Percentiles rank a stretch among this genome's conserved stretches.
Evolutionary conservation across 2,113 vertebrate species (phyloP).

Genomic region (Elgaria multicarinata): DNA sequence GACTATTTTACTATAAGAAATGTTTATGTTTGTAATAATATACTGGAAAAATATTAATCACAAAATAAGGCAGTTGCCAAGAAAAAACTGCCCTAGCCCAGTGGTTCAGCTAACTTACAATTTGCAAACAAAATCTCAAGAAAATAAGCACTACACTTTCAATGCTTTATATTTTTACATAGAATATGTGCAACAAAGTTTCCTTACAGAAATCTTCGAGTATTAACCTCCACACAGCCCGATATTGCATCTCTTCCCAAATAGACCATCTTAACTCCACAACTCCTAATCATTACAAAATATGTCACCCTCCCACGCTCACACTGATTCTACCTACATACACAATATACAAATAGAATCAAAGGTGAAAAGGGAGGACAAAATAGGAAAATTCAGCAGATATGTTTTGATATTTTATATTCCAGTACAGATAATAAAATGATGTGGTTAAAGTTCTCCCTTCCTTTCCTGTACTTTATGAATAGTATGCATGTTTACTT

Average conservation of each 20-base stretch:
- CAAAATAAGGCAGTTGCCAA: too few species aligned
- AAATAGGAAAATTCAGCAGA: background rate
- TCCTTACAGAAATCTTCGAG: background rate
- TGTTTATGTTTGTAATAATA: too few species aligned
- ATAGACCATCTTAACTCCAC: background rate
- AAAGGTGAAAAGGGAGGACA: background rate
- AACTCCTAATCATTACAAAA: background rate
- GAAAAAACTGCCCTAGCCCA: too few species aligned
- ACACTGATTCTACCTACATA: too few species aligned
- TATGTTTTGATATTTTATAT: background rate
- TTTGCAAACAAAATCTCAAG: background rate
- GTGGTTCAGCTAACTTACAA: too few species aligned
- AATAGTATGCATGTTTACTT: background rate
- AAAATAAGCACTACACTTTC: background rate
- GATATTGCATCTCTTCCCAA: background rate
- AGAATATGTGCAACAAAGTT: background rate
- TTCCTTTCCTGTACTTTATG: background rate
- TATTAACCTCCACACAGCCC: background rate
- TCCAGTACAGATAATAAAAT: background rate
- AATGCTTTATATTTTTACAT: background rate
- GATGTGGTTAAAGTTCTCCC: background rate
- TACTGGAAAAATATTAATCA: too few species aligned
- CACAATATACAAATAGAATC: too few species aligned
- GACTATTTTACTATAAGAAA: too few species aligned
- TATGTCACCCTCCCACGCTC: background rate